phyloP scores from a whole-genome alignment of 2,888 invertebrate species.

The Drosophila pseudotakahashii region DNA sequence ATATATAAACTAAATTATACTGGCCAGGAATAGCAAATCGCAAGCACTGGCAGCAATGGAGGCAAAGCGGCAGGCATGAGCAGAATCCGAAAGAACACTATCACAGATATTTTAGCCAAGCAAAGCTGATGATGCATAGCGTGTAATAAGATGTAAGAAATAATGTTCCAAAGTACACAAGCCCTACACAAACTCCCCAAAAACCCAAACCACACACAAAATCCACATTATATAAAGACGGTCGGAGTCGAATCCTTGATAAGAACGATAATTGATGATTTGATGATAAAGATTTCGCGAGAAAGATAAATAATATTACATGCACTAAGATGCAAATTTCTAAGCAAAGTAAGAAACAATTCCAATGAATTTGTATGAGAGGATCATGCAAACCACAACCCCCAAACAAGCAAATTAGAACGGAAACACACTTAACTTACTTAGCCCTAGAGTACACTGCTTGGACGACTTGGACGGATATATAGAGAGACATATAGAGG shows the following conservation, averaged over 20 bases:
- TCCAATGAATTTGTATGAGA: conserved; percentile 39
- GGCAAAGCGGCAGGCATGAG: conserved; percentile 7
- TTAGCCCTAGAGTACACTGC: neutral
- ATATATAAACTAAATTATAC: neutral
- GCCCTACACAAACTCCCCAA: neutral
- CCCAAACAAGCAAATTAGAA: neutral
- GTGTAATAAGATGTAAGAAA: conserved; percentile 24
- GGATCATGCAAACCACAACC: conserved; percentile 16
- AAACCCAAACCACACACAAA: neutral
- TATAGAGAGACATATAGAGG: neutral
- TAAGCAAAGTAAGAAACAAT: conserved; percentile 19
- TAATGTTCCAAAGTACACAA: conserved; percentile 25
- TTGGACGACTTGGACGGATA: conserved; percentile 1
- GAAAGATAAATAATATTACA: neutral
- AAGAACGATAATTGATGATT: conserved; percentile 2
- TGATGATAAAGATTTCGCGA: neutral
- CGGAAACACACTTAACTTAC: neutral
- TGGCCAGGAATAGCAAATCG: conserved; percentile 26
- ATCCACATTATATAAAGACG: conserved; percentile 1
- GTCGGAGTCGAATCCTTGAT: conserved; percentile 15
- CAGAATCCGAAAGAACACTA: conserved; percentile 15
- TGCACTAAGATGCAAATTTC: conserved; percentile 14
- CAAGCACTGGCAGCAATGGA: conserved; percentile 43
- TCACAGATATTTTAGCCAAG: conserved; percentile 6
- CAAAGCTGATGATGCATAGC: conserved; percentile 15